Conservation (phyloP, 2,797 vertebrate species). For the Poecilia velifera region DNA sequence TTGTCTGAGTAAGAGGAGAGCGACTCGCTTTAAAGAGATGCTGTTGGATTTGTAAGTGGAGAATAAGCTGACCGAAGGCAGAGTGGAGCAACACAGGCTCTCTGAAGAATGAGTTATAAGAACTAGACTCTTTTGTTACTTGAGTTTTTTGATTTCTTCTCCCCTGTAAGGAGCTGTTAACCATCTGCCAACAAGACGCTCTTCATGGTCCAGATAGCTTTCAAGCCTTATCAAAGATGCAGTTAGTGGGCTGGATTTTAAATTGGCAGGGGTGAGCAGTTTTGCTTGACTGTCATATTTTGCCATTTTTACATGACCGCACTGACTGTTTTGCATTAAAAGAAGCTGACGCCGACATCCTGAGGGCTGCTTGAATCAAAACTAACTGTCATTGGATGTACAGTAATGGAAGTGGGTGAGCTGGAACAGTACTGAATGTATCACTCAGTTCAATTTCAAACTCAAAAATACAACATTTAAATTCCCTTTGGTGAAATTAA, state of each 20-base stretch:
- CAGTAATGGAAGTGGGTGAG: background rate
- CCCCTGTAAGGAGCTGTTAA: conserved; percentile 6
- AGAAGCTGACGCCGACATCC: background rate
- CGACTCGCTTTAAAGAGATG: conserved; percentile 43
- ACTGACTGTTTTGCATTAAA: background rate
- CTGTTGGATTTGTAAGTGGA: conserved; percentile 30
- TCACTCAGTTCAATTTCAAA: background rate
- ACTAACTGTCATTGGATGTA: background rate
- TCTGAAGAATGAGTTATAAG: conserved; percentile 10
- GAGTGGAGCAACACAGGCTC: conserved; percentile 9
- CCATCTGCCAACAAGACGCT: conserved; percentile 9
- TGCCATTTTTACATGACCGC: background rate
- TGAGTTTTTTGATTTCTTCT: background rate
- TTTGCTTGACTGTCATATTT: background rate
- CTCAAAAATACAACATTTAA: too few relatives aligned
- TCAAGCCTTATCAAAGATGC: background rate
- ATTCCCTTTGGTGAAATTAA: too few relatives aligned
- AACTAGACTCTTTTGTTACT: background rate
- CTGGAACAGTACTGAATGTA: background rate
- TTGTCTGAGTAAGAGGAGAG: conserved; percentile 40
- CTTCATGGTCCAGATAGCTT: background rate
- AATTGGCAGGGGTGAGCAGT: background rate
- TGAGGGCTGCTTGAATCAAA: background rate
- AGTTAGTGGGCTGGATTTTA: background rate
- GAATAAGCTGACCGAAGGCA: conserved; percentile 27